phyloP scores from a whole-genome alignment of 1,140 invertebrate genomes.

The Drosophila pseudoobscura region DNA sequence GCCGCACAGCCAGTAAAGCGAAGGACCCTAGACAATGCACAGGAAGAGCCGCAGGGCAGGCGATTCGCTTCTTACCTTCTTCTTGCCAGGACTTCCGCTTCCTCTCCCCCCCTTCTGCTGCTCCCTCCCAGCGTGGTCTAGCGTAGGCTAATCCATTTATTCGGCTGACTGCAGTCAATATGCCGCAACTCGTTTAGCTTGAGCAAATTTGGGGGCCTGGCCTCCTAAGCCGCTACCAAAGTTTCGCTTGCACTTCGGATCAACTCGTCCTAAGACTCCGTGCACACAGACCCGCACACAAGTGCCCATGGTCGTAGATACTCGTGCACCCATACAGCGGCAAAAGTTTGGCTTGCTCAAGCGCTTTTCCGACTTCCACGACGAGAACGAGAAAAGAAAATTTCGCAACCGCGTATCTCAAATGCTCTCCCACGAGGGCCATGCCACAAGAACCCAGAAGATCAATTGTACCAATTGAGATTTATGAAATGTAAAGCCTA shows the following conservation, averaged over 20 bases:
- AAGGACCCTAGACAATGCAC: conserved; percentile 7
- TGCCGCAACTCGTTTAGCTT: conserved; percentile 61
- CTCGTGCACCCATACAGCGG: background rate
- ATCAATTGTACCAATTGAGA: background rate
- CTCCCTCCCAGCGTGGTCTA: too few relatives aligned
- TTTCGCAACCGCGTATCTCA: conserved; percentile 2
- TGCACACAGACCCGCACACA: background rate
- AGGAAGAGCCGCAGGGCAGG: conserved; percentile 4
- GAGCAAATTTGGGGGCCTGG: conserved; percentile 49
- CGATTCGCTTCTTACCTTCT: conserved; percentile 13
- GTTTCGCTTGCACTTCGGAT: conserved; percentile 36
- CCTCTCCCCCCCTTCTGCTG: background rate
- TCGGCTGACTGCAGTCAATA: conserved; percentile 53
- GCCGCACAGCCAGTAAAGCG: too few relatives aligned
- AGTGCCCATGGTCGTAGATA: background rate
- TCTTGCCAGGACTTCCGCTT: too few relatives aligned
- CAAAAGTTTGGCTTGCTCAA: conserved; percentile 18
- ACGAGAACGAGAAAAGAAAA: conserved; percentile 4
- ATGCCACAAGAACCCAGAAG: background rate
- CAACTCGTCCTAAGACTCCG: conserved; percentile 13
- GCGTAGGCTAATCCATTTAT: conserved; percentile 48
- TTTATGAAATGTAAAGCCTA: too few relatives aligned
- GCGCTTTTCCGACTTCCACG: conserved; percentile 10
- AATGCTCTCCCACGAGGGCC: background rate
- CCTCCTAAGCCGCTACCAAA: conserved; percentile 50